Conservation (phyloP, 1,140 invertebrate genomes). For the Drosophila carrolli region DNA sequence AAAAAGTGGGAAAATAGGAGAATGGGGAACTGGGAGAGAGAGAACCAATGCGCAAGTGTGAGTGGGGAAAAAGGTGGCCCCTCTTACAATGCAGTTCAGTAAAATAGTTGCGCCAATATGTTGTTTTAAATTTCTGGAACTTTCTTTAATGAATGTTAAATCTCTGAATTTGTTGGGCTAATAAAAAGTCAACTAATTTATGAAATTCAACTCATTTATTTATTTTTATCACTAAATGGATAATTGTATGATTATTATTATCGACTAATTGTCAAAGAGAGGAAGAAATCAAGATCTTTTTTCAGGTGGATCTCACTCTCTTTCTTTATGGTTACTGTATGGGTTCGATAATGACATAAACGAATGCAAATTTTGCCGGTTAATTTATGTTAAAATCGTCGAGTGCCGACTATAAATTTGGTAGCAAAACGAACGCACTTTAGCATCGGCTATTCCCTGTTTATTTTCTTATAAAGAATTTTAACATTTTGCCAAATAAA, state of each 20-base stretch:
- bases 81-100: not conserved
- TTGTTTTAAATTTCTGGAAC: not conserved
- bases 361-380: conserved; percentile 46
- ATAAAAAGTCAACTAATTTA: no score
- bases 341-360: conserved; percentile 35
- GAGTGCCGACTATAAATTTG: conserved; percentile 11
- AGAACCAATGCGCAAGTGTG: conserved; percentile 56
- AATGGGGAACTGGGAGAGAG: conserved; percentile 15
- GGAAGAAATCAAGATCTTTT: not conserved
- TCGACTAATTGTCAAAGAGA: not conserved
- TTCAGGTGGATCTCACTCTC: conserved; percentile 2
- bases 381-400: conserved; percentile 39
- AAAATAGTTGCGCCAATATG: conserved; percentile 2
- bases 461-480: not conserved
- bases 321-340: conserved; percentile 4
- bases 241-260: not conserved
- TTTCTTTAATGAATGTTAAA: not conserved
- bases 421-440: not conserved
- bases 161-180: not conserved
- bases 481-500: not conserved
- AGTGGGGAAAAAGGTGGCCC: conserved; percentile 20
- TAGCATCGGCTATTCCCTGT: not conserved
- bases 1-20: conserved; percentile 15
- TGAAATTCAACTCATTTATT: no score
- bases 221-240: not conserved